Conservation (phyloP, 2,888 invertebrate genomes). For the Sycophila texana region DNA sequence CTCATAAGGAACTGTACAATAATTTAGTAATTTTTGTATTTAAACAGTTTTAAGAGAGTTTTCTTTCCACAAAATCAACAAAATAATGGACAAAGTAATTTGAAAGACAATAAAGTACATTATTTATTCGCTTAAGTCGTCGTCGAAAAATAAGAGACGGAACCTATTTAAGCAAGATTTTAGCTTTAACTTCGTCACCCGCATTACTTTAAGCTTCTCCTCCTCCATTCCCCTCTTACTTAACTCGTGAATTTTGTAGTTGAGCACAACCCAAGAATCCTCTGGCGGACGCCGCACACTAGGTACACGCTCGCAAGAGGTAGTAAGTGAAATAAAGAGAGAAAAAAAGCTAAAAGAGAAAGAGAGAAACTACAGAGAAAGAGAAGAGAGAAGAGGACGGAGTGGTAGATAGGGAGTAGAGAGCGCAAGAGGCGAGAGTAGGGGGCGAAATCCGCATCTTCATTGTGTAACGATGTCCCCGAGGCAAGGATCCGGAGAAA, state of each 20-base stretch:
- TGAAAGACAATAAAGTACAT: no score
- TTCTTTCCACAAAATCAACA: no score
- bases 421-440: conserved; percentile 38
- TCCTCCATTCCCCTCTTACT: background rate
- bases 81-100: no score
- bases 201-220: background rate
- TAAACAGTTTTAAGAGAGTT: no score
- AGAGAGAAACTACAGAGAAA: background rate
- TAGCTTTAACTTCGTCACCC: background rate
- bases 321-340: no score
- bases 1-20: no score
- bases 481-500: conserved; percentile 60
- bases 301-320: no score
- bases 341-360: no score
- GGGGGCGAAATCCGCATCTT: conserved; percentile 60
- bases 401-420: conserved; percentile 31
- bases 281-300: no score
- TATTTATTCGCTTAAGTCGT: no score
- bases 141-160: no score
- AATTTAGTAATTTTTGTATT: no score
- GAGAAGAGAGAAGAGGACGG: background rate
- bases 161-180: background rate
- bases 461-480: conserved; percentile 68
- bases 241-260: conserved; percentile 11
- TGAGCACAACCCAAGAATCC: background rate